Evolutionary conservation across 2,888 invertebrate species (phyloP), one percentile per base, ranked within the genome.

Genomic region (Dioctria rufipes): DNA sequence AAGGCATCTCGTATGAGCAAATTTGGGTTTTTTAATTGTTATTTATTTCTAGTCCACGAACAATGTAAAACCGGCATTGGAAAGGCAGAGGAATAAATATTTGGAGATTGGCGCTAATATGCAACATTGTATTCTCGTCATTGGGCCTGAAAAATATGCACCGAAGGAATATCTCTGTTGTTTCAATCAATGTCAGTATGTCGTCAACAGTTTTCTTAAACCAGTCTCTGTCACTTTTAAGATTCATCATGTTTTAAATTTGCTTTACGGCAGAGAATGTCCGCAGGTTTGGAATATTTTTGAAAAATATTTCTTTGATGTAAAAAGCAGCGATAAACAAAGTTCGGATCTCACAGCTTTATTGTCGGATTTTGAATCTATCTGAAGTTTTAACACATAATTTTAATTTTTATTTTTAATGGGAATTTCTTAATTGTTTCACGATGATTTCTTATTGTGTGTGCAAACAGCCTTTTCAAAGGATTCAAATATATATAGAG

Each of bases 71-170:
- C 61, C 61, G 13, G 6, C 61, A n/a, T 61, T 61, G 39, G 61
- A 61, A 39, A 61, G 61, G 4, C 61, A 61, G 37, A 61, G 61
- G 61, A 61, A 11, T 25, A 61, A 61, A 37, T 61, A 61, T 39
- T 25, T 61, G 61, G 61, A 25, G 61, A 61, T 61, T 61, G 37
- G 61, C 3, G 51, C 51, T 61, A 25, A 25, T 8, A 61, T 61
- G 61, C 37, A 61, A 11, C 61, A 13, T 37, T 61, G 61, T 61
- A 61, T 61, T 61, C 39, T 61, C 37, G 5, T 61, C 37, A 61
- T 61, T 9, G 61, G 61, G 2, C 37, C 61, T 9, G 61, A 61
- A 37, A 61, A 13, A 61, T 37, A 61, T 25, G 5, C 61, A 37
- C 61, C 37, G 5, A 8, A 61, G 39, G 61, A 61, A 61, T 13